Base-by-base conservation (phyloP, 2,797 vertebrate genomes). In the Chaunax sp. region DNA sequence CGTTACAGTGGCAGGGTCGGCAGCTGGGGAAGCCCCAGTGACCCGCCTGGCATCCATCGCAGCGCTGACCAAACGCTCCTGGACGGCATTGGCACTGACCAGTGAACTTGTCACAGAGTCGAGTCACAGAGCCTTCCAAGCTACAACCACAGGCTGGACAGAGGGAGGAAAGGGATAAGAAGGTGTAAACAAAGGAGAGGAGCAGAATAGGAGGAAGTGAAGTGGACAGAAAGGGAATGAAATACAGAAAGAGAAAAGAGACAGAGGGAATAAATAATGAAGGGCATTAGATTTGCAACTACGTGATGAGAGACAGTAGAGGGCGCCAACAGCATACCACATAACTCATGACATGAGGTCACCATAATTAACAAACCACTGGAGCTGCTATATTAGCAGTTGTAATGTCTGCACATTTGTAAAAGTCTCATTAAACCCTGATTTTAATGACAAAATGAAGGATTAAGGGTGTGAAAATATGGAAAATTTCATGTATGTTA, bases 21-120 rank as follows among this genome's bases (percentile, higher is more conserved):
- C 98, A 99, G 78, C 73, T 81, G 0, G 98, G 98, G 87, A 98
- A 99, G 64, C 97, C 97, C 97, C 97, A 98, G 90, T 98, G 91
- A 16, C 96, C 96, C 0, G 84, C 85, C 81, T 96, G 97, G 77
- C 98, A 99, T 22, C 90, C 92, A 61, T 98, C 95, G 0, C 98
- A 99, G 28, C 78, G 95, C 22, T 78, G 90, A 2, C 97, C 96
- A 0, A 96, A 96, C 1, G 94, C 95, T 1, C 97, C 96, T 0
- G 95, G 78, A 0, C 91, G 95, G 65, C 98, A 99, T 61, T 90
- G 90, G 78, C 97, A 99, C 72, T 97, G 97, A 8, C 98, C 97
- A 0, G 90, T 94, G 77, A 82, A 54, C 66, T 91, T 93, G 49
- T 99, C 94, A 1, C 98, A 99, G 15, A 96, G 81, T 11, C 92